Evolutionary conservation across 2,113 vertebrate species (phyloP).

Genomic region (Spermophilus dauricus): DNA sequence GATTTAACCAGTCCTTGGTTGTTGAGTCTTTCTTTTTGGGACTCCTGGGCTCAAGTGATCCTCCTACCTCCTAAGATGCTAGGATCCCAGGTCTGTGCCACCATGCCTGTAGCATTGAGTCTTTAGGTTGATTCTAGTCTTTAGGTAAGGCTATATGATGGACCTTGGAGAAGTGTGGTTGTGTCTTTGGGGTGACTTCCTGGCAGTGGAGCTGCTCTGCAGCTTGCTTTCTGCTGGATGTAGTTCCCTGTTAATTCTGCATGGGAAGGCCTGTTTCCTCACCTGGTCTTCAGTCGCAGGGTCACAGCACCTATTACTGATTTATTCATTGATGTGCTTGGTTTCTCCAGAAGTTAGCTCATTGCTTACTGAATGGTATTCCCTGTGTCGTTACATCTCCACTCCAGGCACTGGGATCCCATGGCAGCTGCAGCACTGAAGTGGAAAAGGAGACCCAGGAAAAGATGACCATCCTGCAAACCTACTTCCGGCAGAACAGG

Average conservation of each 20-base stretch:
- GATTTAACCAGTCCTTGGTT: neutral
- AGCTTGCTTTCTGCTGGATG: neutral
- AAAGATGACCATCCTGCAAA: conserved; percentile 93
- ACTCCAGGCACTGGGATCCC: conserved; percentile 95
- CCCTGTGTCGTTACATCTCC: neutral
- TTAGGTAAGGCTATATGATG: neutral
- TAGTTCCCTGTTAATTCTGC: neutral
- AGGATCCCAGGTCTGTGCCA: neutral
- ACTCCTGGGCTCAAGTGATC: neutral
- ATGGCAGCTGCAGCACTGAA: conserved; percentile 96
- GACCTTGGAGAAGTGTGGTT: neutral
- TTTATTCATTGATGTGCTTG: neutral
- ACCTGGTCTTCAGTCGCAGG: accelerated
- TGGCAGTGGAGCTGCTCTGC: neutral
- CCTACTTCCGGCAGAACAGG: conserved; percentile 93
- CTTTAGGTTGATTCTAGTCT: conserved; percentile 1
- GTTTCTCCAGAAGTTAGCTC: neutral
- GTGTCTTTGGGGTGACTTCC: neutral
- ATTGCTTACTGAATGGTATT: neutral
- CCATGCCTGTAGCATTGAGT: neutral
- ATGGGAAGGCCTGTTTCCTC: neutral
- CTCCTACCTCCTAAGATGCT: neutral
- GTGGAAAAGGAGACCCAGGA: conserved; percentile 95
- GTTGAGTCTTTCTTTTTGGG: neutral
- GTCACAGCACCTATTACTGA: accelerated